These are phyloP conservation scores for Spisula solida DNA, from an alignment of 2,888 invertebrate species.

Conservation along the genomic window DNA sequence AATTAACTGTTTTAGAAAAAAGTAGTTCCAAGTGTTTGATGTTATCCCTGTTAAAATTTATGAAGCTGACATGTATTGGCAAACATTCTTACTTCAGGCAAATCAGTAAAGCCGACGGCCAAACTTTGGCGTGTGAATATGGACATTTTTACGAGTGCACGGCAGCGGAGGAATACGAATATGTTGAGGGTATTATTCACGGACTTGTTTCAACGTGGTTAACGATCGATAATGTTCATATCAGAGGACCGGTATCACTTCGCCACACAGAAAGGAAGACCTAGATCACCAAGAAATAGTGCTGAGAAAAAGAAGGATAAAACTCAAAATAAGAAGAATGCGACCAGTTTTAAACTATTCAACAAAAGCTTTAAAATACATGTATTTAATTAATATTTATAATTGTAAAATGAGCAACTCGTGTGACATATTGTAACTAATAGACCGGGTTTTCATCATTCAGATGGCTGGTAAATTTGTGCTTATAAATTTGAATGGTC, in stretches of 20 bases:
- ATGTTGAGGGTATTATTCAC: slow-evolving; percentile 86
- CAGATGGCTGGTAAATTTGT: too few relatives aligned
- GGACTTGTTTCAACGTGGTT: slow-evolving; percentile 84
- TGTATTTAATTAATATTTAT: slow-evolving; percentile 79
- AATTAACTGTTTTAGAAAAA: background rate
- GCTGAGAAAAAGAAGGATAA: slow-evolving; percentile 81
- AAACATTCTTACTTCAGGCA: slow-evolving; percentile 75
- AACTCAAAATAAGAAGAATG: slow-evolving; percentile 79
- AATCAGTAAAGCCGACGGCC: slow-evolving; percentile 84
- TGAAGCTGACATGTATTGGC: slow-evolving; percentile 9
- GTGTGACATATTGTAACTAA: too few relatives aligned
- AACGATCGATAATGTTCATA: slow-evolving; percentile 85
- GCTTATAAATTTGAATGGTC: too few relatives aligned
- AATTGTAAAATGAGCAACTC: background rate
- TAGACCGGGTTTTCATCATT: too few relatives aligned
- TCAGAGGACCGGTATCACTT: slow-evolving; percentile 81
- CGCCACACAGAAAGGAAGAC: slow-evolving; percentile 70
- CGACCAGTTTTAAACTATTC: slow-evolving; percentile 80
- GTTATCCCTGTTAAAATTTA: background rate
- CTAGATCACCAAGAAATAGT: slow-evolving; percentile 80
- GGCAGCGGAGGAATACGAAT: slow-evolving; percentile 87
- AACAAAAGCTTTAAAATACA: slow-evolving; percentile 86
- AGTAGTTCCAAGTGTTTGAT: slow-evolving; percentile 3
- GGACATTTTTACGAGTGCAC: slow-evolving; percentile 87
- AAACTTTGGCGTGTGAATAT: slow-evolving; percentile 82